Base-by-base conservation (phyloP, 2,113 vertebrate genomes). In the Psammodynastes pulverulentus region DNA sequence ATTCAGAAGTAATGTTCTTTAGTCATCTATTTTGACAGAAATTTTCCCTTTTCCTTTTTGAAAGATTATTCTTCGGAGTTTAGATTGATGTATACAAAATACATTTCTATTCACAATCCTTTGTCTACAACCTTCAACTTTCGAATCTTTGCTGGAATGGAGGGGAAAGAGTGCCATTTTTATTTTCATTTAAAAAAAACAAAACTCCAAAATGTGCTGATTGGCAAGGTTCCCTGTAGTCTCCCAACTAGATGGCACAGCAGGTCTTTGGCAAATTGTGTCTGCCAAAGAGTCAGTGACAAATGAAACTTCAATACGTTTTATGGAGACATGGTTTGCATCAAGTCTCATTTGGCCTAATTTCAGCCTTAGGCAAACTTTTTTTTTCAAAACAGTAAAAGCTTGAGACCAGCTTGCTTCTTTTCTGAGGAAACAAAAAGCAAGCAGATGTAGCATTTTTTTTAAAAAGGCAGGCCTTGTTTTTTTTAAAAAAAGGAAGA, bases 21-120 rank as follows among this genome's bases (percentile, higher is more conserved):
- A 96, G 96, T 96, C 89, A 92, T 95, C 94, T 94, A 94, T 95
- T 96, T 95, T 96, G 95, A 95, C 89, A 95, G 45, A 93, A 84
- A 89, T 93, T 95, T 94, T 92, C 94, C 34, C 17, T 79, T 79
- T 79, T 43, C 62, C 5, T 79, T 79, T n/a, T 46, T 45, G 24
- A 72, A 95, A 95, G 91, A 93, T 93, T 92, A 92, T 96, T 96
- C 94, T 94, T 95, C 94, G 94, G 23, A 94, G 94, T 95, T 96
- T 95, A 89, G 53, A 93, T 90, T 89, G 86, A 91, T 91, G 62
- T 45, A 29, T 89, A 89, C 49, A 72, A 67, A 94, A 92, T 91
- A 87, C 91, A 49, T 92, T 46, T 52, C 93, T 90, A 96, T 95
- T 95, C 95, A 94, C 89, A 72, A 94, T 86, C 51, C 89, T 49